phyloP scores from a whole-genome alignment of 2,797 vertebrate species.

The Silurus aristotelis region DNA sequence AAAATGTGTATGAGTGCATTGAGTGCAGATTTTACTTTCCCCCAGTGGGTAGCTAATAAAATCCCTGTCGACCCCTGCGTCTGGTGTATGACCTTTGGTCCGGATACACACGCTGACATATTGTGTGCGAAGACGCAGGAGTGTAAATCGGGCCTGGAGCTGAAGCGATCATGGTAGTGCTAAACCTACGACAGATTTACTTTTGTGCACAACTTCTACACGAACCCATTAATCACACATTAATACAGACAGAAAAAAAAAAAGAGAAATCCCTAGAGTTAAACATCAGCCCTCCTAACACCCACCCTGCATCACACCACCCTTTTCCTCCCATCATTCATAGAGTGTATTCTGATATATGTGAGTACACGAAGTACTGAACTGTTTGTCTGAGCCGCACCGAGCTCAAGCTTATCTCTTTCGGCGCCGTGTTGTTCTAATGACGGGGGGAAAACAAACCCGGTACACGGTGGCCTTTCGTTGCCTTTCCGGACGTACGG shows the following conservation, averaged over 20 bases:
- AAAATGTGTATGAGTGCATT: neutral
- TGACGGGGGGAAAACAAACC: neutral
- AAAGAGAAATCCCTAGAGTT: neutral
- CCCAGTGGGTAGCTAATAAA: neutral
- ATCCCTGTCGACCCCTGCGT: neutral
- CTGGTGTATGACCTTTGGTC: neutral
- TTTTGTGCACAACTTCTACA: neutral
- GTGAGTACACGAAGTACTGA: constrained; percentile 6
- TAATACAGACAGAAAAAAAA: neutral
- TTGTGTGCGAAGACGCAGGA: neutral
- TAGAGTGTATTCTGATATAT: constrained; percentile 2
- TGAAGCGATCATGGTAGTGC: neutral
- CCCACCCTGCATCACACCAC: no score
- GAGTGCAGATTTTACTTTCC: neutral
- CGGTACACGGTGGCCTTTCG: neutral
- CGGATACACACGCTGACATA: neutral
- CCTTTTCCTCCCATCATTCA: neutral
- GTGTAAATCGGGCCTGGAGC: neutral
- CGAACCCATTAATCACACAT: neutral
- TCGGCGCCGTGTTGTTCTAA: neutral
- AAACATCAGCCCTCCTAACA: neutral
- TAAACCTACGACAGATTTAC: neutral
- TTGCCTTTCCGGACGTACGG: constrained; percentile 1
- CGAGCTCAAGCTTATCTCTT: neutral
- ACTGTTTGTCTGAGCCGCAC: neutral